These are phyloP conservation scores for Xenops minutus DNA, from an alignment of 2,797 vertebrate species.

Conservation along the genomic window DNA sequence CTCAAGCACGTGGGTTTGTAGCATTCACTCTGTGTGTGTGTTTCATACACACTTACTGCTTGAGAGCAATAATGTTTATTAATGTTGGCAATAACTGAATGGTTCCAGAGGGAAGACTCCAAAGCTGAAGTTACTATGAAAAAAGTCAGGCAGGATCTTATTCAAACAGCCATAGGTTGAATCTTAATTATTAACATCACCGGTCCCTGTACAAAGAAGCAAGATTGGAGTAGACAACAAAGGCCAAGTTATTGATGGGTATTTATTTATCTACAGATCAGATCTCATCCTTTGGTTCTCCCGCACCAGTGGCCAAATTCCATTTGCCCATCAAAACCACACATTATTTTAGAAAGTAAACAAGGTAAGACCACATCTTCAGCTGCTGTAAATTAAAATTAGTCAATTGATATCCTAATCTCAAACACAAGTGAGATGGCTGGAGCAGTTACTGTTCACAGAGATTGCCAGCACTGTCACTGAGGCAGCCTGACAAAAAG, in stretches of 20 bases:
- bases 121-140: neutral
- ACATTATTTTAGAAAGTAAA: neutral
- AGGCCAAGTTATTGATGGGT: conserved; percentile 1
- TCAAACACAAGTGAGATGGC: neutral
- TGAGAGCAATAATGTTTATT: neutral
- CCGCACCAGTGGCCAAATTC: neutral
- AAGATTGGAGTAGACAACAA: neutral
- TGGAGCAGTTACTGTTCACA: neutral
- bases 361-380: neutral
- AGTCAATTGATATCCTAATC: neutral
- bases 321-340: neutral
- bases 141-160: neutral
- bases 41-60: neutral
- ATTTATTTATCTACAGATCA: neutral
- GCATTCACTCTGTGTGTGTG: neutral
- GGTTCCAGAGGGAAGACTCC: neutral
- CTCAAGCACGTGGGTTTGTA: neutral
- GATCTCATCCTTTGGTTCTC: neutral
- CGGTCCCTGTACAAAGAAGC: neutral
- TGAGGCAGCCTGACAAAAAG: neutral
- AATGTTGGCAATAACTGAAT: neutral
- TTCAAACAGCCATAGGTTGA: neutral
- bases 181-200: neutral
- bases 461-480: neutral
- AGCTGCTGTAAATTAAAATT: neutral